Conservation (phyloP, 2,113 vertebrate species). For the Ctenomys sociabilis region DNA sequence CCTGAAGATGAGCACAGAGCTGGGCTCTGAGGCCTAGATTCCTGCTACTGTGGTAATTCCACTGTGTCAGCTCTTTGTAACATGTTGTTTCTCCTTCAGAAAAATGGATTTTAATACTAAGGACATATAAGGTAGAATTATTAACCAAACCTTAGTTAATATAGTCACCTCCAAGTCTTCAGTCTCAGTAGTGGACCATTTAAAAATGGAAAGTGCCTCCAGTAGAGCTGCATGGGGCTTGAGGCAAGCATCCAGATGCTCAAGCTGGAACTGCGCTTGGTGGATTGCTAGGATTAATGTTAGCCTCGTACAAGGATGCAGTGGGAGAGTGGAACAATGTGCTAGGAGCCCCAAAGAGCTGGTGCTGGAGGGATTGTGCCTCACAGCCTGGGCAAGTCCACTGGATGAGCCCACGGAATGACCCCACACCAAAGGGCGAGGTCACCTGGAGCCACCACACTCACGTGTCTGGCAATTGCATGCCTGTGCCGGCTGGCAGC, state of each 20-base stretch:
- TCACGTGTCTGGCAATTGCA: too few relatives aligned
- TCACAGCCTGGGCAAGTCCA: too few relatives aligned
- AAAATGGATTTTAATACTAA: slow-evolving; percentile 14
- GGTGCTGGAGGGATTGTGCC: too few relatives aligned
- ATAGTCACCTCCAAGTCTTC: background rate
- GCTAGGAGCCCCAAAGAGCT: too few relatives aligned
- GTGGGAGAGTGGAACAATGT: too few relatives aligned
- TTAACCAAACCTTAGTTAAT: background rate
- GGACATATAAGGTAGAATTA: background rate
- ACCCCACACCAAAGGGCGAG: too few relatives aligned
- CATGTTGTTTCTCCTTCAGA: background rate
- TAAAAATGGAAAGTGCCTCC: background rate
- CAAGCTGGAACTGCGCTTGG: background rate
- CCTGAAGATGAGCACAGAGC: background rate
- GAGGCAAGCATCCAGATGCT: background rate
- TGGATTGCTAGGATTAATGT: too few relatives aligned
- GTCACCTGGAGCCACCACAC: too few relatives aligned
- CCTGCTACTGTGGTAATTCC: background rate
- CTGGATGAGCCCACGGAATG: too few relatives aligned
- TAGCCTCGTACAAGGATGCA: too few relatives aligned
- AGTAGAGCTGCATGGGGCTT: background rate
- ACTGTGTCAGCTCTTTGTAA: background rate
- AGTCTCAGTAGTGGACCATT: background rate
- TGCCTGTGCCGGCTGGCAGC: too few relatives aligned
- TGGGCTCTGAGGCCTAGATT: background rate